A percentile compares a stretch with the other conserved stretches of the same genome.
Evolutionary conservation across 2,888 invertebrate genomes (phyloP).

Genomic region (Rhimphoctona megacephalus): DNA sequence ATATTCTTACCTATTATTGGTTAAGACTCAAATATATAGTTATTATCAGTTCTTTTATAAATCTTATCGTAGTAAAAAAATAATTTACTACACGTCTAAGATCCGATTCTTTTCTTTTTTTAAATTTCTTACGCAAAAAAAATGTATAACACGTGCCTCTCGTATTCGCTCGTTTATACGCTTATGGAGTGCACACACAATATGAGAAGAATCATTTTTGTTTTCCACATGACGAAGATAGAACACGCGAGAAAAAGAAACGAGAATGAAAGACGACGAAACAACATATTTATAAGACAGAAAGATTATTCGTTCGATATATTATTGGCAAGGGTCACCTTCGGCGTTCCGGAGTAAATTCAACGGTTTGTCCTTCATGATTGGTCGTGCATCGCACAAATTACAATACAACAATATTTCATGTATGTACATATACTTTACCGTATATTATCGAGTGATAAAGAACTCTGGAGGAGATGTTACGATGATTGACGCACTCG

Average conservation of each 20-base stretch:
- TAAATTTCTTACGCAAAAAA: background rate
- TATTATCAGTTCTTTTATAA: too few species aligned
- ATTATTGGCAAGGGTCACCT: constrained; percentile 62
- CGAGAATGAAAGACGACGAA: background rate
- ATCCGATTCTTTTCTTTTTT: background rate
- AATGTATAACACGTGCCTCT: background rate
- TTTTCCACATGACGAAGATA: background rate
- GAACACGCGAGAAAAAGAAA: background rate
- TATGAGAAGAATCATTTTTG: background rate
- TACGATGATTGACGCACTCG: constrained; percentile 60
- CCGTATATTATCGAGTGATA: background rate
- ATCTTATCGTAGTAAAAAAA: too few species aligned
- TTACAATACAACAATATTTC: constrained; percentile 43
- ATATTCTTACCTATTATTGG: too few species aligned
- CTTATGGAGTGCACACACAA: background rate
- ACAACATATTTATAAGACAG: constrained; percentile 39
- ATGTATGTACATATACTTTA: constrained; percentile 25
- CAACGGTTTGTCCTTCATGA: constrained; percentile 61
- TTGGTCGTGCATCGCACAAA: constrained; percentile 56
- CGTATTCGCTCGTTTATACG: background rate
- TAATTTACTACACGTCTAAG: too few species aligned
- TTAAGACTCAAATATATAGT: too few species aligned
- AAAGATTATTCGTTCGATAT: constrained; percentile 60
- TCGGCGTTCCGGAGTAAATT: constrained; percentile 59
- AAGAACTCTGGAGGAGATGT: constrained; percentile 29